Evolutionary conservation across 2,113 vertebrate genomes (phyloP).

Genomic region (Syngnathus floridae): DNA sequence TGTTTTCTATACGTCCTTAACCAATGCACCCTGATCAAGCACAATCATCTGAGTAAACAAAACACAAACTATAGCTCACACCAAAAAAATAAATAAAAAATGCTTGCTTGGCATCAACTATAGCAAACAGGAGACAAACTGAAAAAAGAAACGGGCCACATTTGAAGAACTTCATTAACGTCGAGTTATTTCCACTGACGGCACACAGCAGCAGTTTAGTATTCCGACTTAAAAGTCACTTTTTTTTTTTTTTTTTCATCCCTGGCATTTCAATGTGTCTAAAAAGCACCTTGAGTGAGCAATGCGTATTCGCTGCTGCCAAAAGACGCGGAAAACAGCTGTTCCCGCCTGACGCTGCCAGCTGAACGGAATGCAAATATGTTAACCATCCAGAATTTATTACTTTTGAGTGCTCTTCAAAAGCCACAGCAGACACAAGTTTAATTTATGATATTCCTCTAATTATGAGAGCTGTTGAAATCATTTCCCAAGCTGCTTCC

Average conservation of each 20-base stretch:
- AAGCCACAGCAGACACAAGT: conserved; percentile 68
- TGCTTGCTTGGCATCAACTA: conserved; percentile 37
- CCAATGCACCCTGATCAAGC: background rate
- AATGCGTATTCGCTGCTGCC: conserved; percentile 68
- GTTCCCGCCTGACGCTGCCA: conserved; percentile 64
- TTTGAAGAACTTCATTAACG: conserved; percentile 71
- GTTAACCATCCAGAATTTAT: conserved; percentile 72
- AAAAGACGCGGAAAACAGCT: conserved; percentile 74
- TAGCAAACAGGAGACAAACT: conserved; percentile 42
- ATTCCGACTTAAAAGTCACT: conserved; percentile 67
- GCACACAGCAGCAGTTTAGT: conserved; percentile 60
- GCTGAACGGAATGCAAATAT: conserved; percentile 72
- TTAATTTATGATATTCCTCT: conserved; percentile 77
- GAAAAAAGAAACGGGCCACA: conserved; percentile 49
- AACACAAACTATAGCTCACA: conserved; percentile 10
- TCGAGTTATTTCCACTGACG: conserved; percentile 62
- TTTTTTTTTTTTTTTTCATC: conserved; percentile 53
- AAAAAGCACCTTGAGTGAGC: conserved; percentile 73
- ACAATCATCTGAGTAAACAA: background rate
- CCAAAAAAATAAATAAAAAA: conserved; percentile 16
- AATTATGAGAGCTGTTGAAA: conserved; percentile 77
- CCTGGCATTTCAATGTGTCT: conserved; percentile 61
- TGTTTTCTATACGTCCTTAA: background rate
- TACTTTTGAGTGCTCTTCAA: conserved; percentile 78
- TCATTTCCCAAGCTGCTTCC: conserved; percentile 74